phyloP scores from a whole-genome alignment of 2,888 invertebrate genomes.

The Scaptodrosophila latifasciaeformis region DNA sequence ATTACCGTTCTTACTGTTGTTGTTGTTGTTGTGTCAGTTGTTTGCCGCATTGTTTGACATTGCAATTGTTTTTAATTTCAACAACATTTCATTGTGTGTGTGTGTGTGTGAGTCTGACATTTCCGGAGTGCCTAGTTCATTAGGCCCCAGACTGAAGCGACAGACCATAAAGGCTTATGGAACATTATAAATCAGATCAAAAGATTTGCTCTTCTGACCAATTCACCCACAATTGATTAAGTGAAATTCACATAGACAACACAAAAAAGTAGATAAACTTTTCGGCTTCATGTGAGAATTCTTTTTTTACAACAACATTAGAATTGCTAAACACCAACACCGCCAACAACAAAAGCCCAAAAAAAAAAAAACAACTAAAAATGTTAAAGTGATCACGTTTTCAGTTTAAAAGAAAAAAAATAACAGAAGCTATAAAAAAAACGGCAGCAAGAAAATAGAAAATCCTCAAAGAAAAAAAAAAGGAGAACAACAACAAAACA shows the following conservation, averaged over 20 bases:
- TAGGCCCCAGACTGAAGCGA: background rate
- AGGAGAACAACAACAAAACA: conserved; percentile 24
- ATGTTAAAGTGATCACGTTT: conserved; percentile 74
- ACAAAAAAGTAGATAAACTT: no score
- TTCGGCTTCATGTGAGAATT: no score
- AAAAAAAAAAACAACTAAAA: conserved; percentile 50
- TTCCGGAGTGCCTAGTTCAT: conserved; percentile 37
- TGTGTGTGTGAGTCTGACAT: conserved; percentile 42
- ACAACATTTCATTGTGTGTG: conserved; percentile 45
- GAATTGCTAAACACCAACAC: conserved; percentile 59
- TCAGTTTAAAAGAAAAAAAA: conserved; percentile 37
- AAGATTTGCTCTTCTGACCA: conserved; percentile 1
- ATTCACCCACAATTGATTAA: conserved; percentile 58
- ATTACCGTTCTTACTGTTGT: conserved; percentile 21
- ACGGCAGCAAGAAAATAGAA: conserved; percentile 1
- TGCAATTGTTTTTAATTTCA: conserved; percentile 51
- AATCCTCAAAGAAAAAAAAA: conserved; percentile 25
- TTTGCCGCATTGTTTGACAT: no score
- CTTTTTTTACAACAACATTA: conserved; percentile 58
- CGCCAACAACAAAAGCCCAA: conserved; percentile 25
- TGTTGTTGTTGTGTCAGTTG: conserved; percentile 11
- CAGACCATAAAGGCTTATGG: no score
- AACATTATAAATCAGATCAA: background rate
- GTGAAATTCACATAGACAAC: conserved; percentile 35
- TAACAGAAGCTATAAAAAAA: conserved; percentile 4